Evolutionary conservation across 2,888 invertebrate species (phyloP).

Genomic region (Bellardia bayeri): DNA sequence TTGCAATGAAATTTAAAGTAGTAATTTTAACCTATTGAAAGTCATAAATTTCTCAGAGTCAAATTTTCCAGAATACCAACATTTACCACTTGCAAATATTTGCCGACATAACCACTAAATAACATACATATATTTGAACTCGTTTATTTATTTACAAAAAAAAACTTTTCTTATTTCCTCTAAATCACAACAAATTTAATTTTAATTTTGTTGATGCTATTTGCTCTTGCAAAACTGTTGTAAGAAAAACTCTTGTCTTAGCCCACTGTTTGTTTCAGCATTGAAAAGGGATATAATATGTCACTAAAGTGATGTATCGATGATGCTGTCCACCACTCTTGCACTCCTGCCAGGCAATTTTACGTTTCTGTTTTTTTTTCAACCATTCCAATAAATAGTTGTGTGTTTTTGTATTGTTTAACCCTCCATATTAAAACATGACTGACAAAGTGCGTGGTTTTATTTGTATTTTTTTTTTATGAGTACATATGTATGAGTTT

Average conservation of each 20-base stretch:
- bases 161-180: too few relatives aligned
- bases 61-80: too few relatives aligned
- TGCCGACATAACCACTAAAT: too few relatives aligned
- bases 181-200: too few relatives aligned
- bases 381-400: slow-evolving; percentile 19
- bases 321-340: slow-evolving; percentile 47
- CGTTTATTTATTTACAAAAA: too few relatives aligned
- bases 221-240: too few relatives aligned
- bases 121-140: too few relatives aligned
- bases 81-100: neutral
- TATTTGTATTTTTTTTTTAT: slow-evolving; percentile 23
- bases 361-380: neutral
- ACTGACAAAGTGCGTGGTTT: slow-evolving; percentile 31
- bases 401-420: slow-evolving; percentile 15
- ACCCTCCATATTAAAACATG: neutral
- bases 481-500: neutral
- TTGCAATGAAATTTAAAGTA: too few relatives aligned
- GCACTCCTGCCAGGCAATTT: neutral
- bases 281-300: neutral
- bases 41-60: too few relatives aligned
- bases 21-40: too few relatives aligned
- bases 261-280: slow-evolving; percentile 16
- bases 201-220: too few relatives aligned
- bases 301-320: slow-evolving; percentile 56
- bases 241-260: neutral